Evolutionary conservation across 2,888 invertebrate genomes (phyloP).

Genomic region (Drosophila buzzatii): DNA sequence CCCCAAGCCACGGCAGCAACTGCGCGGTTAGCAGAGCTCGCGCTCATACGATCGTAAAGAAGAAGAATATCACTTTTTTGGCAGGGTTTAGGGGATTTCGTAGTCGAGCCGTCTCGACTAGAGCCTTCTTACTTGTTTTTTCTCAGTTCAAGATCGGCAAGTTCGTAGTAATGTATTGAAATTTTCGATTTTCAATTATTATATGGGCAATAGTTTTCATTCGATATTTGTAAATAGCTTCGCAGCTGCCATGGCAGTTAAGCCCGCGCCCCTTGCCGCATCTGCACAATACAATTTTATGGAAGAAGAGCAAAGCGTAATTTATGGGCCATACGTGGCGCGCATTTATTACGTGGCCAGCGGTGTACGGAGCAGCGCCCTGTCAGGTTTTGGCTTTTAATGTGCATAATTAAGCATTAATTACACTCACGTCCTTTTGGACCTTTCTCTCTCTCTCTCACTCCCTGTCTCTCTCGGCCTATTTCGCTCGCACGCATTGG

Average conservation of each 20-base stretch:
- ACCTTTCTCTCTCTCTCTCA: not conserved
- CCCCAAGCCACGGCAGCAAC: too few species aligned
- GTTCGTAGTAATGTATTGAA: constrained; percentile 48
- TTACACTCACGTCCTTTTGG: constrained; percentile 63
- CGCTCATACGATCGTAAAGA: too few species aligned
- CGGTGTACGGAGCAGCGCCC: constrained; percentile 42
- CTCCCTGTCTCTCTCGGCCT: not conserved
- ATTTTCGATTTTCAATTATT: constrained; percentile 68
- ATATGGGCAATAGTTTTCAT: constrained; percentile 45
- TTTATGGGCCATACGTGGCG: constrained; percentile 74
- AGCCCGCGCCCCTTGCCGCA: constrained; percentile 28
- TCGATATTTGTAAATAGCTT: constrained; percentile 21
- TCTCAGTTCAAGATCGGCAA: constrained; percentile 33
- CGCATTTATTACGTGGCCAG: constrained; percentile 69
- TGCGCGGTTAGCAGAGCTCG: too few species aligned
- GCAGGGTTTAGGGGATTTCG: too few species aligned
- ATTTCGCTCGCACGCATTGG: constrained; percentile 2
- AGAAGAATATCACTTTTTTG: too few species aligned
- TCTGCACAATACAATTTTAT: constrained; percentile 61
- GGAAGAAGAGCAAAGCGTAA: constrained; percentile 56
- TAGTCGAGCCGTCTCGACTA: too few species aligned
- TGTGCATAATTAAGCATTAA: constrained; percentile 81
- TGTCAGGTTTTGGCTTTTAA: constrained; percentile 78
- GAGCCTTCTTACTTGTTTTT: constrained; percentile 11
- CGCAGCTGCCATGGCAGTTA: not conserved